Evolutionary conservation across 2,113 vertebrate genomes (phyloP), one percentile per base, ranked within the genome.

Genomic region (Colinus virginianus): DNA sequence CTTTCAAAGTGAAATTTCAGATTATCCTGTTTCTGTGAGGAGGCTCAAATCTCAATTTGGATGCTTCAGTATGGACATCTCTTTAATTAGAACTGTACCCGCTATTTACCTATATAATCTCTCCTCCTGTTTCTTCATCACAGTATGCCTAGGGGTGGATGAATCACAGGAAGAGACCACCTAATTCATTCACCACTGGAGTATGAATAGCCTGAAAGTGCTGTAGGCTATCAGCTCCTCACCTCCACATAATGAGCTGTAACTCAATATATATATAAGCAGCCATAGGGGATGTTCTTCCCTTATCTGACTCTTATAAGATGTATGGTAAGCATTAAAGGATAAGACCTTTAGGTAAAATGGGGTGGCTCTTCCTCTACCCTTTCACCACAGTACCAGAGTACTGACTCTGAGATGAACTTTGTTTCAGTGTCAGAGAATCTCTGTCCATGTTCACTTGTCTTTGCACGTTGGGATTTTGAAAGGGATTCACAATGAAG

Each of bases 151-250:
- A 76, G 83, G 56, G 46, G 68, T 78, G 83, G 68, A 70, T 68
- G 78, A 89, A 53, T 56, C 67, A 72, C 63, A 69, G 59, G 62
- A 91, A 49, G 34, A 83, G 91, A 85, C 46, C 88, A 67, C 76
- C 76, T 80, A 74, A 83, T 80, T 67, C 43, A 23, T 88, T 81
- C 88, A 86, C 20, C 22, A 7, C 61, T 45, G 2, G 43, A 56
- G 61, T 56, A 59, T 83, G 71, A 75, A 56, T 19, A 89, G 61
- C 8, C 64, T 53, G 68, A 80, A 58, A 26, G 3, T 62, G 64
- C 90, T 88, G 46, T 51, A 71, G 90, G 87, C 78, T 40, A 51
- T 45, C 40, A 88, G 64, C 34, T 90, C 36, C 56, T 83, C 56
- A 90, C 32, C 56, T 89, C 56, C 48, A 62, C 48, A 4, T 80